A percentile compares a stretch with the other conserved stretches of the same genome.
phyloP scores from a whole-genome alignment of 2,797 vertebrate genomes.

The Characodon lateralis region DNA sequence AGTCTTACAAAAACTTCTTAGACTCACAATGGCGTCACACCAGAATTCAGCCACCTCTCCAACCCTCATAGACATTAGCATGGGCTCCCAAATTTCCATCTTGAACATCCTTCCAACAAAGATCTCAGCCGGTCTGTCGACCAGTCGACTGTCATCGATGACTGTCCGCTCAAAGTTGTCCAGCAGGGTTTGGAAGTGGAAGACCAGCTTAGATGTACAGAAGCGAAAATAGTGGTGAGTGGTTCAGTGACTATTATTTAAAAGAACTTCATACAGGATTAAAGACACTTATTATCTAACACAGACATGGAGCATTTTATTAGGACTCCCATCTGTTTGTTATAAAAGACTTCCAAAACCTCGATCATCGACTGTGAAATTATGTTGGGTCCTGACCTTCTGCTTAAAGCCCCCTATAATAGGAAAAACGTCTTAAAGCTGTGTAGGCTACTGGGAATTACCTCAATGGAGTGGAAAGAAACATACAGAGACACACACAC shows the following conservation, averaged over 20 bases:
- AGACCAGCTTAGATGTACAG: conserved; percentile 80
- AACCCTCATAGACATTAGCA: conserved; percentile 87
- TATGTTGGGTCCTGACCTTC: conserved; percentile 19
- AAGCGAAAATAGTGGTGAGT: neutral
- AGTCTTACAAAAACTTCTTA: conserved; percentile 41
- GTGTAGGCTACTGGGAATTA: conserved; percentile 46
- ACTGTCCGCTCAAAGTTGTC: conserved; percentile 88
- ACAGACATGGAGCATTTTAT: conserved; percentile 16
- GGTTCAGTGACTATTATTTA: neutral
- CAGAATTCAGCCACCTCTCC: conserved; percentile 92
- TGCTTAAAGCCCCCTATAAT: conserved; percentile 56
- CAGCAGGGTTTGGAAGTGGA: conserved; percentile 89
- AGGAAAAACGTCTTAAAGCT: conserved; percentile 44
- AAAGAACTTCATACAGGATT: neutral
- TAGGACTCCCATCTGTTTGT: conserved; percentile 27
- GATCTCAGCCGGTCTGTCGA: conserved; percentile 86
- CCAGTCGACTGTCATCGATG: conserved; percentile 86
- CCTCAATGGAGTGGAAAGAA: conserved; percentile 23
- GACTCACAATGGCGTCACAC: conserved; percentile 88
- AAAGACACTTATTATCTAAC: neutral
- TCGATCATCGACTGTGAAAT: conserved; percentile 26
- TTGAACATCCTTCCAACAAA: conserved; percentile 93
- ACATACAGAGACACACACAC: conserved; percentile 4
- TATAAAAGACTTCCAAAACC: conserved; percentile 17
- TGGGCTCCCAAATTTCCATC: conserved; percentile 89